A percentile compares a stretch with the other conserved stretches of the same genome.
phyloP scores from a whole-genome alignment of 2,113 vertebrate genomes.

The Alosa alosa region DNA sequence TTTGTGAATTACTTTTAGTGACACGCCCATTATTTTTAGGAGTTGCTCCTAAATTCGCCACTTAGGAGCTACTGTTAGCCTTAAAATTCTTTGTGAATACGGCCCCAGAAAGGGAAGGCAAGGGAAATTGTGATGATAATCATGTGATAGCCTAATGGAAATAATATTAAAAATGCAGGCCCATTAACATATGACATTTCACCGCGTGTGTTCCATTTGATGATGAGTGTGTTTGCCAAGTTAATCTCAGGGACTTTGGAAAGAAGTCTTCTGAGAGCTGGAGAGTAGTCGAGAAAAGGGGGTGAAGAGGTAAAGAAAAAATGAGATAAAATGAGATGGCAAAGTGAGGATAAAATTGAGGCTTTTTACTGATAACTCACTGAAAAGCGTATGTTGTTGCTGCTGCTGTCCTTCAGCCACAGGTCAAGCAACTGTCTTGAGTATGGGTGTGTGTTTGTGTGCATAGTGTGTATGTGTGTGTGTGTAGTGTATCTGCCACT shows the following conservation, averaged over 20 bases:
- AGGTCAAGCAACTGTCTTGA: slow-evolving; percentile 5
- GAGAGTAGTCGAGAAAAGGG: slow-evolving; percentile 1
- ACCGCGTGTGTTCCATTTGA: slow-evolving; percentile 53
- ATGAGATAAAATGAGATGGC: neutral
- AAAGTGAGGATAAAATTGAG: slow-evolving; percentile 33
- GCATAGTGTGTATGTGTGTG: neutral
- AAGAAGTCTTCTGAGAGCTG: neutral
- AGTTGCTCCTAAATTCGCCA: too few species aligned
- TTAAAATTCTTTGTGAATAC: too few species aligned
- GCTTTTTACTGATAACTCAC: slow-evolving; percentile 37
- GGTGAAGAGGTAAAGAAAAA: neutral
- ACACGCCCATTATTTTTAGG: too few species aligned
- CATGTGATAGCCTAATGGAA: slow-evolving; percentile 63
- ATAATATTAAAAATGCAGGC: slow-evolving; percentile 63
- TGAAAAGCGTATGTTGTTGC: slow-evolving; percentile 7
- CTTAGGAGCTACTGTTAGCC: too few species aligned
- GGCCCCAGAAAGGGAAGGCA: slow-evolving; percentile 24
- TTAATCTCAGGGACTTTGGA: slow-evolving; percentile 47
- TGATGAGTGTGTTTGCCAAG: slow-evolving; percentile 54
- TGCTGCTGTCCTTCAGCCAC: slow-evolving; percentile 25
- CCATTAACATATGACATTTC: slow-evolving; percentile 65
- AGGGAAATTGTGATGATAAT: slow-evolving; percentile 36
- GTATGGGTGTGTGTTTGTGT: neutral
- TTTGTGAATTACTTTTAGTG: too few species aligned
- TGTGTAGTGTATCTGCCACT: neutral